Evolutionary conservation across 2,113 vertebrate genomes (phyloP).

Genomic region (Microcebus murinus): DNA sequence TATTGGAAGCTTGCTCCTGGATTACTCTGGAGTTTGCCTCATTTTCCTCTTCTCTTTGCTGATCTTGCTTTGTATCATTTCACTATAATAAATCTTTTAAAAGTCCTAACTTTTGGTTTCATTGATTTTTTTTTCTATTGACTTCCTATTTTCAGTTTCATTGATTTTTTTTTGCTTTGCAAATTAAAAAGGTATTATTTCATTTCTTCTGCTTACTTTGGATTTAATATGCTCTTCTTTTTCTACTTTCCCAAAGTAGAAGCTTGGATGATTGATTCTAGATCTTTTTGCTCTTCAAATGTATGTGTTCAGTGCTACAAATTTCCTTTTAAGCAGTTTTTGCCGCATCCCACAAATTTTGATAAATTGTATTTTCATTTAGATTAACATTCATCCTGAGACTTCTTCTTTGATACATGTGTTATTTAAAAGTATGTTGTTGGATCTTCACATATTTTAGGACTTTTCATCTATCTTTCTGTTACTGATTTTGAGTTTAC

Average conservation of each 20-base stretch:
- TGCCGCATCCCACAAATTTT: not conserved
- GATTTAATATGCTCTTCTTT: not conserved
- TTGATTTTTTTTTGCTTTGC: not conserved
- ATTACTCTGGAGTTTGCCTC: not conserved
- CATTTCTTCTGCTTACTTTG: constrained; percentile 4
- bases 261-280: not conserved
- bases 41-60: not conserved
- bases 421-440: not conserved
- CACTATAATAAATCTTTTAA: not conserved
- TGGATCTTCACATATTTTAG: not conserved
- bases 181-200: not conserved
- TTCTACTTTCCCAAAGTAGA: not conserved
- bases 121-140: constrained; percentile 8
- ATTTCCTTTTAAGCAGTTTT: not conserved
- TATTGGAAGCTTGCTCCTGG: not conserved
- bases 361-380: not conserved
- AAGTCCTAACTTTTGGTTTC: not conserved
- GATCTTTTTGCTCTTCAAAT: not conserved
- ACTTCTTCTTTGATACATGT: not conserved
- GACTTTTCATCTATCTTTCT: not conserved
- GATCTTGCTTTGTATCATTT: not conserved
- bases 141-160: not conserved
- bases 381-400: constrained; percentile 30
- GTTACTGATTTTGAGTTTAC: constrained; percentile 17
- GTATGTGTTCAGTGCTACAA: not conserved